phyloP scores from a whole-genome alignment of 23 tunicate genomes.

The Corella eumyota region DNA sequence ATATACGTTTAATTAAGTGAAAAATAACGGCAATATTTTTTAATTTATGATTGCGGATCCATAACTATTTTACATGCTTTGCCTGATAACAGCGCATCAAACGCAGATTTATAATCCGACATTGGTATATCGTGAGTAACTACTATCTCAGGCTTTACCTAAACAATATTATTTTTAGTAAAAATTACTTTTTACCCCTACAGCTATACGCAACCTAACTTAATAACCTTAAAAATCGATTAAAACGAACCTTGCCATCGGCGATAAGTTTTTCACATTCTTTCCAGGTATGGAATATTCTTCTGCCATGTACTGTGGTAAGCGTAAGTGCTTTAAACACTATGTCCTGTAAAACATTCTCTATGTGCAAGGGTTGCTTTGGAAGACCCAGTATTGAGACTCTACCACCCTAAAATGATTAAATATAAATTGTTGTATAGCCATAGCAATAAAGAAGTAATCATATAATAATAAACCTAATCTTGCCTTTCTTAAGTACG shows the following conservation, averaged over 20 bases:
- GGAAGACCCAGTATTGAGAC: conserved; percentile 73
- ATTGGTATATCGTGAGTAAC: conserved; percentile 77
- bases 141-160: conserved; percentile 52
- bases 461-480: background rate
- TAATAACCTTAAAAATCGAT: background rate
- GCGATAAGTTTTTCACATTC: conserved; percentile 87
- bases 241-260: conserved; percentile 29
- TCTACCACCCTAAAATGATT: conserved; percentile 53
- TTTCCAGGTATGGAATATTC: conserved; percentile 94
- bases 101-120: conserved; percentile 51
- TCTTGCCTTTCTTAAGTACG: conserved; percentile 67
- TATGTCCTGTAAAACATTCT: conserved; percentile 81
- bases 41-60: conserved; percentile 90
- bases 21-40: too few relatives aligned
- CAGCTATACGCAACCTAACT: too few relatives aligned
- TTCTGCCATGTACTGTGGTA: conserved; percentile 85
- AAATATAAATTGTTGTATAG: background rate
- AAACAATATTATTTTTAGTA: background rate
- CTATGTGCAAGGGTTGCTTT: conserved; percentile 70
- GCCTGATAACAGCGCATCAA: conserved; percentile 52
- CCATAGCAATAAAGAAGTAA: background rate
- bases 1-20: too few relatives aligned
- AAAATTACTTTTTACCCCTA: too few relatives aligned
- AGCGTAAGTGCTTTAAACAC: conserved; percentile 79
- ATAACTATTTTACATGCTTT: conserved; percentile 79